Percentiles rank a stretch among this genome's conserved stretches.
Evolutionary conservation across 2,888 invertebrate species (phyloP).

Genomic region (Acholoe squamosa): DNA sequence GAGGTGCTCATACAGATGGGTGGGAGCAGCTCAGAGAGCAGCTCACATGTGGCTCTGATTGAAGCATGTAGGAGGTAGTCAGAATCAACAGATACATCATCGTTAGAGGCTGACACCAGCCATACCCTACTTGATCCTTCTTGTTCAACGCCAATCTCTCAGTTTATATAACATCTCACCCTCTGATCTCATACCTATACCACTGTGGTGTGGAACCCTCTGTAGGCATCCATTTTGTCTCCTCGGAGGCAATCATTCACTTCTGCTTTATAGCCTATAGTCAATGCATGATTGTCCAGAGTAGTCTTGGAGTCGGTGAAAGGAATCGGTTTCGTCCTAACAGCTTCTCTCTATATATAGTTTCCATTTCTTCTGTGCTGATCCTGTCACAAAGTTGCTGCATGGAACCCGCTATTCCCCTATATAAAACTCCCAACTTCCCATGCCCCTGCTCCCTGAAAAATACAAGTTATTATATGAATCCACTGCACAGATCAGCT

Average conservation of each 20-base stretch:
- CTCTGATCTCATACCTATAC: slow-evolving; percentile 19
- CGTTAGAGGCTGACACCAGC: slow-evolving; percentile 41
- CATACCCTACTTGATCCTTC: slow-evolving; percentile 34
- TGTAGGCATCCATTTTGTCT: no score
- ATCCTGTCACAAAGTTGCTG: no score
- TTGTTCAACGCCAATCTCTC: slow-evolving; percentile 39
- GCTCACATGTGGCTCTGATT: slow-evolving; percentile 58
- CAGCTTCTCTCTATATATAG: neutral
- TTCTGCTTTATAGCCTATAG: no score
- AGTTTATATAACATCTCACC: slow-evolving; percentile 28
- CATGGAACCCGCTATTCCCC: no score
- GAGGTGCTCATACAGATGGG: neutral
- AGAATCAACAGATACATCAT: slow-evolving; percentile 47
- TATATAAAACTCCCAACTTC: no score
- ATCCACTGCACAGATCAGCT: slow-evolving; percentile 19
- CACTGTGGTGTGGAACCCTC: no score
- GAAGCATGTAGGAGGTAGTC: slow-evolving; percentile 39
- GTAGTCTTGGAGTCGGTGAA: no score
- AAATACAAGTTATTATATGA: neutral
- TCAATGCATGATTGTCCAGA: no score
- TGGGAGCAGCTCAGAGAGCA: slow-evolving; percentile 36
- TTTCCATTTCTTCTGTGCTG: neutral
- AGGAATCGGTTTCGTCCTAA: no score
- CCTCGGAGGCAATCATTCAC: no score
- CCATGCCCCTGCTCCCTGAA: neutral